Evolutionary conservation across 2,797 vertebrate genomes (phyloP), one percentile per base, ranked within the genome.

Genomic region (Falco cherrug): DNA sequence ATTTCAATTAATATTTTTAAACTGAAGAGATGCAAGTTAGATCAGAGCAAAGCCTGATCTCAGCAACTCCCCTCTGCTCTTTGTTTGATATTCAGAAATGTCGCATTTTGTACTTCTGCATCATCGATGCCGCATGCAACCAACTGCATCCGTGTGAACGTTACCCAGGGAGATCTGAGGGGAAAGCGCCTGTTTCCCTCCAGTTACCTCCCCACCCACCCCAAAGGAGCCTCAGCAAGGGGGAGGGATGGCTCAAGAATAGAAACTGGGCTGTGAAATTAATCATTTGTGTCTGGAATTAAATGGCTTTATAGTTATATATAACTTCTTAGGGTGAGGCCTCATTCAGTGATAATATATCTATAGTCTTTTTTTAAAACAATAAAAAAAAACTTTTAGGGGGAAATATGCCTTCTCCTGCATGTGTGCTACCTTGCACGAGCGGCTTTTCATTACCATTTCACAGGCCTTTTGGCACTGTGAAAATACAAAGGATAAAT

Each of bases 1-100:
- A 14, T 95, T 97, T 96, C 97, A 96, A 86, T 95, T 95, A 92
- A 78, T 82, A 89, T 90, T 94, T 87, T 91, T 90, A 78, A 96
- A 91, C 90, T 71, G 94, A 78, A 50, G 10, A 79, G 90, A 95
- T 91, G 92, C 78, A 37, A 33, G 82, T 48, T 4, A 86, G 92
- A 96, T 93, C 90, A 88, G 83, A 56, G 80, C 57, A 17, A 93
- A 84, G 87, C 68, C 77, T 93, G 89, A 95, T 89, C 92, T 75
- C 35, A 48, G 93, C 65, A 93, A 10, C 56, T 93, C 87, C 93
- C 61, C 92, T 93, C 78, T 0, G 39, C 75, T 81, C 54, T 89
- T 92, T 16, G 63, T 90, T 95, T 94, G 90, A 95, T 90, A 37
- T 8, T 45, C 48, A 84, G 84, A 97, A 97, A 84, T 90, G 94